Evolutionary conservation across 1,140 invertebrate species (phyloP), one percentile per base, ranked within the genome.

Genomic region (Diachasmimorpha longicaudata): DNA sequence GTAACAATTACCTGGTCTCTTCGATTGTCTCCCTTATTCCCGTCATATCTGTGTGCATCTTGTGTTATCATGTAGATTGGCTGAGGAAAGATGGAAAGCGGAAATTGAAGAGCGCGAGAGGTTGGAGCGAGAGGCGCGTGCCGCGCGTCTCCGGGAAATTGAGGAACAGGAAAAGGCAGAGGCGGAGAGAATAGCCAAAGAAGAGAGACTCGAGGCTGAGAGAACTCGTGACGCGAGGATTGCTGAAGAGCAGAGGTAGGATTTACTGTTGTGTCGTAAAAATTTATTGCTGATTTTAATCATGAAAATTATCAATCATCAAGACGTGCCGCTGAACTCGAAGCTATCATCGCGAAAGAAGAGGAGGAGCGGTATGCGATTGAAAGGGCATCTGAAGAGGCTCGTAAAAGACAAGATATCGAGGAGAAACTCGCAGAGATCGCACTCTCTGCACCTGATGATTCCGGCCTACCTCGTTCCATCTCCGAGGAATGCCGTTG

Each of bases 111-210:
- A 83, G 14, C 84, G 85, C 76, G 74, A 86, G 44, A 86, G 82
- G 14, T 2, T 85, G 46, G 77, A 86, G 23, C 81, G 78, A 63
- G 84, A 83, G 4, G 84, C 86, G 25, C 82, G 84, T 74, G 83
- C 85, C 19, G 78, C 77, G 46, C 82, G 87, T 66, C 73, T 84
- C 0, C 76, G 79, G 8, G 86, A 88, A 78, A 88, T 89, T 44
- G 81, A 83, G 0, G 87, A 87, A 23, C 85, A 85, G 25, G 88
- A 89, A 71, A 83, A 82, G 39, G 76, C 80, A 16, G 87, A 84
- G 70, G 83, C 78, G 5, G 83, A 86, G 69, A 86, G 87, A 58
- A 80, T 84, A 73, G 78, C 72, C 0, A 82, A 88, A 55, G 86
- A 88, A 69, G 80, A 72, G 4, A 86, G 84, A 66, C 71, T 83